These are phyloP conservation scores for Dipodomys stephensi DNA, from an alignment of 2,113 vertebrate species.

Conservation along the genomic window DNA sequence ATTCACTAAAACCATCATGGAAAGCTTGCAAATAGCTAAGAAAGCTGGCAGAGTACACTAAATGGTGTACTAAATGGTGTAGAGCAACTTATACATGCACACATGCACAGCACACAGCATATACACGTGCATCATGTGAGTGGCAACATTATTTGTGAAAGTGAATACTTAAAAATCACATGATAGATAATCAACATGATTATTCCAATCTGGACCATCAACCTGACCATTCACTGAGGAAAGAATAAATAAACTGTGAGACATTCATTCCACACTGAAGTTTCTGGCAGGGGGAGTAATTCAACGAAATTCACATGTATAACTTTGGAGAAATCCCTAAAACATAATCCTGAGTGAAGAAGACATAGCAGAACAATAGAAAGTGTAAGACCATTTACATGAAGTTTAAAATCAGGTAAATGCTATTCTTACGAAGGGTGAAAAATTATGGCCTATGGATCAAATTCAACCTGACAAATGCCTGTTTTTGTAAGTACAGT, in stretches of 20 bases:
- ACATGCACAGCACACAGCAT: too few species aligned
- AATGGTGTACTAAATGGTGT: background rate
- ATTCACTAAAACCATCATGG: background rate
- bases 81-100: background rate
- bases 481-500: background rate
- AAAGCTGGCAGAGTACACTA: background rate
- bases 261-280: background rate
- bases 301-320: background rate
- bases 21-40: background rate
- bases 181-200: background rate
- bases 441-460: background rate
- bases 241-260: background rate
- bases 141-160: background rate
- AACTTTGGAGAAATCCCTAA: background rate
- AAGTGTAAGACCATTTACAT: background rate
- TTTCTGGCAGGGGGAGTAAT: background rate
- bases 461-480: background rate
- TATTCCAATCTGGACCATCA: background rate
- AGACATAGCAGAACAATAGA: background rate
- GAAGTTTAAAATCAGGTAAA: background rate
- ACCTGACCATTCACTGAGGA: background rate
- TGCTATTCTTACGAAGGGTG: background rate
- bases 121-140: background rate
- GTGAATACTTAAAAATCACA: background rate
- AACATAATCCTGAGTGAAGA: background rate